A percentile compares a stretch with the other conserved stretches of the same genome.
Conservation (phyloP, 92 coral and sea anemone genomes). For the Zoanthus sociatus region DNA sequence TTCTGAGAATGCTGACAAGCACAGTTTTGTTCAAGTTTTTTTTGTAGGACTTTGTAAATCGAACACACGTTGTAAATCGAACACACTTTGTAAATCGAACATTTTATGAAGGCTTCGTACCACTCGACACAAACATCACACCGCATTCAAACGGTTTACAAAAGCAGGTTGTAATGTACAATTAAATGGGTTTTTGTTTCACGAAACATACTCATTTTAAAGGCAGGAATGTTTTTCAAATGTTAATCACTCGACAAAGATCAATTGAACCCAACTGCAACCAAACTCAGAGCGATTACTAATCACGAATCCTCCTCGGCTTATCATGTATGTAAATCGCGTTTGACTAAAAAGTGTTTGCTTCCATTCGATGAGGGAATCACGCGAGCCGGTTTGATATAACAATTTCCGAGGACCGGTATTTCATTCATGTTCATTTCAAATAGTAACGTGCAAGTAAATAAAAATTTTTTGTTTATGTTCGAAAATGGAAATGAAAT, state of each 20-base stretch:
- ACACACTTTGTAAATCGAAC: background rate
- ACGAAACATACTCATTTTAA: background rate
- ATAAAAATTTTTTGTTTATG: constrained; percentile 23
- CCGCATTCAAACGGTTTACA: constrained; percentile 24
- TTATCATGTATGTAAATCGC: constrained; percentile 50
- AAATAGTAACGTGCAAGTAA: constrained; percentile 33
- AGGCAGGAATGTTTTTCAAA: background rate
- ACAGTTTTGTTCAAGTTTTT: background rate
- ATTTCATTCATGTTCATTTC: background rate
- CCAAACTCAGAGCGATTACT: constrained; percentile 24
- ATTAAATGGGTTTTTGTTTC: constrained; percentile 1
- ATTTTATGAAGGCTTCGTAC: background rate
- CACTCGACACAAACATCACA: constrained; percentile 15
- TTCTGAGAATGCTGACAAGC: background rate
- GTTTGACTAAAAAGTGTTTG: constrained; percentile 49
- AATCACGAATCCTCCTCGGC: constrained; percentile 28
- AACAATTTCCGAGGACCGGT: background rate
- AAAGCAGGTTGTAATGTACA: background rate
- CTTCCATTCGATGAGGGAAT: constrained; percentile 33
- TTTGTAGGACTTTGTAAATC: background rate
- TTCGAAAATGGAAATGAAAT: constrained; percentile 27
- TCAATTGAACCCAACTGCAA: constrained; percentile 14
- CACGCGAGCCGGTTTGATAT: constrained; percentile 34
- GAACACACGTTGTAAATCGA: background rate
- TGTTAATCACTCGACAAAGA: constrained; percentile 13